Conservation (phyloP, 2,113 vertebrate genomes). For the Brachyistius frenatus region DNA sequence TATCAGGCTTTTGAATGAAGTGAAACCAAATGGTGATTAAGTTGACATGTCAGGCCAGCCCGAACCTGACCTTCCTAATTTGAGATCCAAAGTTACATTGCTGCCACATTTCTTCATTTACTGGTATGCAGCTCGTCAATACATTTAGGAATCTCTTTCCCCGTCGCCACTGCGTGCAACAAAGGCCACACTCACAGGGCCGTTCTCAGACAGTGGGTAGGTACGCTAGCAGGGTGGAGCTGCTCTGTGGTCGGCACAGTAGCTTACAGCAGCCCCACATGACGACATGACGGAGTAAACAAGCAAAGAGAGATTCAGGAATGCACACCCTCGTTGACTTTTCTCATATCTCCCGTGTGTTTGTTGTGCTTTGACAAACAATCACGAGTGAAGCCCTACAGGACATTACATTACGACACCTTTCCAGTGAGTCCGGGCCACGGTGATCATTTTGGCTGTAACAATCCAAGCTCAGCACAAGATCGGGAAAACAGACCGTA, state of each 20-base stretch:
- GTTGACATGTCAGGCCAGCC: background rate
- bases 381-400: conserved; percentile 21
- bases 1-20: background rate
- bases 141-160: background rate
- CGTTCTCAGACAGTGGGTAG: conserved; percentile 29
- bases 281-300: conserved; percentile 37
- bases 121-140: too few species aligned
- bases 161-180: background rate
- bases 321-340: conserved; percentile 14
- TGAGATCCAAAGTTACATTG: background rate
- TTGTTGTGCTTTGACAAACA: conserved; percentile 39
- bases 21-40: background rate
- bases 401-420: conserved; percentile 51
- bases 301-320: conserved; percentile 19
- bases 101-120: background rate
- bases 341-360: conserved; percentile 10
- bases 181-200: background rate
- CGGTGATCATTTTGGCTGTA: conserved; percentile 14
- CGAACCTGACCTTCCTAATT: background rate
- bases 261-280: conserved; percentile 32
- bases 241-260: conserved; percentile 36
- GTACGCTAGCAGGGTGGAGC: conserved; percentile 42
- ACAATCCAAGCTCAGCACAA: conserved; percentile 57
- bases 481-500: conserved; percentile 59
- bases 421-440: conserved; percentile 17